Conservation (phyloP, 2,797 vertebrate species). For the Hydrocynus forskahlii region DNA sequence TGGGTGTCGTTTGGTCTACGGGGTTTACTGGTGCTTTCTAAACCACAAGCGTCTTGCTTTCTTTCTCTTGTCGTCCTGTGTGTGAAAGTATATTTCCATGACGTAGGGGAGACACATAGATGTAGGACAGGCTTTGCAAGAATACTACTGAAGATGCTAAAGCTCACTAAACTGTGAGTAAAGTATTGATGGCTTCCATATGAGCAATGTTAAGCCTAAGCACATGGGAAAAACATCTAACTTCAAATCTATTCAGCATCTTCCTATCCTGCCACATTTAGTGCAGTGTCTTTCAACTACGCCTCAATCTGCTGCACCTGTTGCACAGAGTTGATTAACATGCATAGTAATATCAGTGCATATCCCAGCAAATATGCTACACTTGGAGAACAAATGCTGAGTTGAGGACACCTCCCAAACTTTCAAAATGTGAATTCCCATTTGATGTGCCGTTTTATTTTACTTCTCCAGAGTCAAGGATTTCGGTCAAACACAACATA, state of each 20-base stretch:
- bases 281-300: no score
- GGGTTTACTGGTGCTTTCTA: slow-evolving; percentile 22
- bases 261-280: no score
- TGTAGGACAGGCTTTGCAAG: background rate
- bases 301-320: background rate
- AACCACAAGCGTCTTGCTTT: slow-evolving; percentile 14
- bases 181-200: background rate
- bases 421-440: no score
- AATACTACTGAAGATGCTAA: background rate
- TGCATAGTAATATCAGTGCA: background rate
- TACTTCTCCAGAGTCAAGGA: no score
- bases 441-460: no score
- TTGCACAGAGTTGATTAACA: background rate
- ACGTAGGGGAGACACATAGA: slow-evolving; percentile 59
- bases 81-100: slow-evolving; percentile 66
- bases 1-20: slow-evolving; percentile 27
- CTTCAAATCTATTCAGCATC: background rate
- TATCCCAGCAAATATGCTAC: background rate
- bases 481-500: no score
- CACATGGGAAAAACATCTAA: no score
- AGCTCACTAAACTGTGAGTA: background rate
- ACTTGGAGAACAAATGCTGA: no score
- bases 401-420: no score
- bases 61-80: background rate
- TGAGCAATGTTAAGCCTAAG: no score